These are phyloP conservation scores for Hanleya hanleyi DNA, from an alignment of 2,888 invertebrate genomes.

Conservation along the genomic window DNA sequence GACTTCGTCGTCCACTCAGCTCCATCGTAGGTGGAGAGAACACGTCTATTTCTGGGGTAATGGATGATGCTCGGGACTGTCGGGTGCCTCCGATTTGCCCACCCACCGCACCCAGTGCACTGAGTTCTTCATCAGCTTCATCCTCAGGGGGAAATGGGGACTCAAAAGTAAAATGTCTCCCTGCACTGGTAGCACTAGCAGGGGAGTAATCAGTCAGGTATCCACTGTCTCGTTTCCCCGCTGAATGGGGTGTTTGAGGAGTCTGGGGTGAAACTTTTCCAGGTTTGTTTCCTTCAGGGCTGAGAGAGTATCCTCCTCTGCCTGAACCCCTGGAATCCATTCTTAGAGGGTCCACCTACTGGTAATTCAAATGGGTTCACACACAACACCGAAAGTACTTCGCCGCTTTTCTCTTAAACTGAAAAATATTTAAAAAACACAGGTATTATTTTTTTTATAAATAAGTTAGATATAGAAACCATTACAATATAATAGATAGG, in stretches of 20 bases:
- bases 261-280: not conserved
- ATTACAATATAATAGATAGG: no score
- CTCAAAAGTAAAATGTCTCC: constrained; percentile 52
- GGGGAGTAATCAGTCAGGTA: constrained; percentile 61
- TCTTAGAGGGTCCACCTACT: no score
- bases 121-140: not conserved
- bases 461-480: no score
- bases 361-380: no score
- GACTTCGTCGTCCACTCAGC: not conserved
- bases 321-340: not conserved
- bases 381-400: no score
- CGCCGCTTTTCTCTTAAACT: no score
- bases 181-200: constrained; percentile 36
- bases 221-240: constrained; percentile 59
- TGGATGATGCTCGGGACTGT: not conserved
- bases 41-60: constrained; percentile 1
- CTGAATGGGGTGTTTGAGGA: constrained; percentile 9
- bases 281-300: not conserved
- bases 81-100: constrained; percentile 3
- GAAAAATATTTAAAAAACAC: no score
- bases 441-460: no score
- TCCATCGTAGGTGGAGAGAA: not conserved
- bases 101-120: constrained; percentile 12
- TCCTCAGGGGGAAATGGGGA: constrained; percentile 8
- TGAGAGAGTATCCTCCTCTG: not conserved